phyloP scores from a whole-genome alignment of 2,888 invertebrate genomes.

The Nematopogon swammerdamellus region DNA sequence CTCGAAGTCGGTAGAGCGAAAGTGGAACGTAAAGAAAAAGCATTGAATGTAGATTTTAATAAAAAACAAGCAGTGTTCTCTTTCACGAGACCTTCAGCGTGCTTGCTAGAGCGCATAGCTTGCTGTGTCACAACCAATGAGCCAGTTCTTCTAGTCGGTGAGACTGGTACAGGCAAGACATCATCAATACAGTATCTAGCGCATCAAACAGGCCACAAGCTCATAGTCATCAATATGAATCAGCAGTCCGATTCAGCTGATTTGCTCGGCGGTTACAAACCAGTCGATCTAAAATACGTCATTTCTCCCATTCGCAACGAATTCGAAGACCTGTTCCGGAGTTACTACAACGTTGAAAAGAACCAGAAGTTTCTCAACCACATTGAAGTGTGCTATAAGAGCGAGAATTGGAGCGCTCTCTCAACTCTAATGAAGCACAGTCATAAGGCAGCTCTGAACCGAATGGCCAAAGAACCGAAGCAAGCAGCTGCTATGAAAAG shows the following conservation, averaged over 20 bases:
- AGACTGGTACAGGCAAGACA: constrained; percentile 98
- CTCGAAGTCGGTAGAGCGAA: constrained; percentile 72
- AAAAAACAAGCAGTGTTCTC: constrained; percentile 64
- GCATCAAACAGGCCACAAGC: constrained; percentile 73
- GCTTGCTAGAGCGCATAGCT: constrained; percentile 83
- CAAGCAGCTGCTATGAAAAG: constrained; percentile 22
- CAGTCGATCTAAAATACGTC: constrained; percentile 84
- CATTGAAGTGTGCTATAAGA: constrained; percentile 72
- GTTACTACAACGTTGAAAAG: constrained; percentile 71
- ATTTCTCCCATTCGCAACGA: constrained; percentile 78
- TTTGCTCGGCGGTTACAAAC: constrained; percentile 95
- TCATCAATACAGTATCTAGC: constrained; percentile 92
- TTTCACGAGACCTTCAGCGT: constrained; percentile 77
- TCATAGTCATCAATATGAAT: constrained; percentile 97
- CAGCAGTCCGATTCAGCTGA: constrained; percentile 98
- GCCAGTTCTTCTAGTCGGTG: constrained; percentile 92
- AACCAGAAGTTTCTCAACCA: constrained; percentile 82
- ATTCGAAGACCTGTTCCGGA: constrained; percentile 78
- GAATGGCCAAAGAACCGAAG: constrained; percentile 31
- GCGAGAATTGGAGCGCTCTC: constrained; percentile 69
- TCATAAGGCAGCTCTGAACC: constrained; percentile 60
- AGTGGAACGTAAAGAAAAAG: constrained; percentile 41
- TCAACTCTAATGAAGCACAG: constrained; percentile 76
- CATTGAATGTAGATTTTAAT: constrained; percentile 33
- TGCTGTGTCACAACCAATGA: constrained; percentile 81